A percentile compares a stretch with the other conserved stretches of the same genome.
Evolutionary conservation across 2,113 vertebrate species (phyloP).

Genomic region (Ariopsis seemanni): DNA sequence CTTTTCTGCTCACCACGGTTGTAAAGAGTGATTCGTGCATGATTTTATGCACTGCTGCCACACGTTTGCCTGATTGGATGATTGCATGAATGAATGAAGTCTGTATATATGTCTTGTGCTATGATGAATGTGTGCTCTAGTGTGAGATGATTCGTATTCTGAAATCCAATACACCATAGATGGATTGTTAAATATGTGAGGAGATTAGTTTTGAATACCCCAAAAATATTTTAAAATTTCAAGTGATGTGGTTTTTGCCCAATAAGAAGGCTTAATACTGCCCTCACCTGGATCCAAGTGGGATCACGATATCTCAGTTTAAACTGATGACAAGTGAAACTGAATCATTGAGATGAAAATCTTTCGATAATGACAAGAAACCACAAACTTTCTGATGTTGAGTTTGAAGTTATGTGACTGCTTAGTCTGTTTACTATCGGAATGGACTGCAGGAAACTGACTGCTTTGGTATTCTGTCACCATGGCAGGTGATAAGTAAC

Average conservation of each 20-base stretch:
- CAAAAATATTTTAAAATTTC: not conserved
- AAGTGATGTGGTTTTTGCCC: not conserved
- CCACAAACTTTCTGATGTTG: not conserved
- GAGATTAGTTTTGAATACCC: not conserved
- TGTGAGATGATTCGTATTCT: not conserved
- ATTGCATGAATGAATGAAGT: not conserved
- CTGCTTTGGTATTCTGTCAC: conserved; percentile 26
- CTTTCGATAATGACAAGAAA: not conserved
- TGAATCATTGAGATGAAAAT: not conserved
- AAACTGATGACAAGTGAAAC: not conserved
- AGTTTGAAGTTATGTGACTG: not conserved
- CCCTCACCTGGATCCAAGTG: conserved; percentile 12
- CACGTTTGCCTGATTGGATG: not conserved
- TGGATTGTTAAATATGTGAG: not conserved
- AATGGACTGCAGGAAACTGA: not conserved
- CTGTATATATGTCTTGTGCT: not conserved
- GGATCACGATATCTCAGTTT: not conserved
- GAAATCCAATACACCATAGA: not conserved
- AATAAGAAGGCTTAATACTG: not conserved
- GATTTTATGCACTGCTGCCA: not conserved
- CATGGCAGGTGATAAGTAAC: conserved; percentile 93
- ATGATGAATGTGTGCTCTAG: not conserved
- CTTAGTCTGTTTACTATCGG: not conserved
- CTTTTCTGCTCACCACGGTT: not conserved
- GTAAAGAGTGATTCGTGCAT: not conserved